phyloP scores from a whole-genome alignment of 2,797 vertebrate genomes.

The Crenichthys baileyi region DNA sequence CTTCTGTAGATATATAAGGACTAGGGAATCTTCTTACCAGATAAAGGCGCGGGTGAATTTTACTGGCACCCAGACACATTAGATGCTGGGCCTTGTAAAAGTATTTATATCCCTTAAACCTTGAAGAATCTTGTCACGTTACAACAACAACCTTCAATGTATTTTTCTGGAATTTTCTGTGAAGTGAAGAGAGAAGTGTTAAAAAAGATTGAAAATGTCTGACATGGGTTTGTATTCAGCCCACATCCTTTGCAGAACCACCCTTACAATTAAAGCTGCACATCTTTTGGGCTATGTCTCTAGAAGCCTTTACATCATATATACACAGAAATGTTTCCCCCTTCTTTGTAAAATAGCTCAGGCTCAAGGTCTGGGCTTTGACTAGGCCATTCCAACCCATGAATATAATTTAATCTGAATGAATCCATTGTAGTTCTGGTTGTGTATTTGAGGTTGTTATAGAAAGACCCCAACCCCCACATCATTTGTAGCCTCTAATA shows the following conservation, averaged over 20 bases:
- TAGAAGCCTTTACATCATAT: not conserved
- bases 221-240: no score
- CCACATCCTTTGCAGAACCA: not conserved
- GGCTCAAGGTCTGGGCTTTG: not conserved
- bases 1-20: conserved; percentile 58
- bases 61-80: conserved; percentile 8
- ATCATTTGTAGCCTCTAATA: not conserved
- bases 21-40: conserved; percentile 28
- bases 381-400: not conserved
- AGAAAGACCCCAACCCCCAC: not conserved
- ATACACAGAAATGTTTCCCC: not conserved
- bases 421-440: not conserved
- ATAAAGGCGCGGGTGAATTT: conserved; percentile 23
- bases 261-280: not conserved
- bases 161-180: not conserved
- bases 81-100: not conserved
- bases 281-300: not conserved
- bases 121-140: not conserved
- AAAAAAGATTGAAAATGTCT: no score
- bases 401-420: not conserved
- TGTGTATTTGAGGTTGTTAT: not conserved
- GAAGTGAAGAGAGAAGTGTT: not conserved
- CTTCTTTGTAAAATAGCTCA: not conserved
- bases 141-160: not conserved
- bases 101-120: not conserved